Base-by-base conservation (phyloP, 1,140 invertebrate species). In the Mercenaria mercenaria region DNA sequence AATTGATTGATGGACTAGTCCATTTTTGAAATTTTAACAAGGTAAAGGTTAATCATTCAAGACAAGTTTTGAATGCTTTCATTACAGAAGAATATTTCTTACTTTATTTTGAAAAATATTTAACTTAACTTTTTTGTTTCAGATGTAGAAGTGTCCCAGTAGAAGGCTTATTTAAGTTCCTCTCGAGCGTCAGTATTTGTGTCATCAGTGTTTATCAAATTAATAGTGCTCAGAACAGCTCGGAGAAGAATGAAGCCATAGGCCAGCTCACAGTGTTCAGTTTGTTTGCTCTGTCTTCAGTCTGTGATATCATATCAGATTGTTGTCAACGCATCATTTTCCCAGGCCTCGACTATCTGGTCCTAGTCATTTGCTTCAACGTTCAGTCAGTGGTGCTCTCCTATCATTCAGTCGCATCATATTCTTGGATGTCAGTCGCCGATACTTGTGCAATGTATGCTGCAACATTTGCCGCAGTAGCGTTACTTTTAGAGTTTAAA, bases 111-210 rank as follows among this genome's bases (percentile, higher is more conserved):
- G n/a, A n/a, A n/a, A n/a, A n/a, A n/a, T n/a, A n/a, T n/a, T n/a
- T n/a, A n/a, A n/a, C n/a, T n/a, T n/a, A n/a, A n/a, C n/a, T n/a
- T n/a, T n/a, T n/a, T 13, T 52, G 6, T 77, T 77, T 20, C 29
- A 77, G 74, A 50, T 77, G 74, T 23, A 77, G 43, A 15, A 77
- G 52, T 20, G 2, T 77, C 1, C 91, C 92, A 3, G 13, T 94
- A 6, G 92, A 94, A 59, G 90, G 91, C 18, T 26, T 89, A 15
- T 43, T 90, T 18, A 92, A 93, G 64, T 43, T 94, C 13, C 37
- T 64, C 15, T 50, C 64, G 29, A 82, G 74, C 52, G 13, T 77
- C 26, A 6, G 20, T 26, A 52, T 77, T 2, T 77, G 74, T 77
- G 43, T 34, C 0, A 8, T 47, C 11, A 52, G 74, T 77, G 20